Conservation (phyloP, 2,113 vertebrate species). For the Sinocyclocheilus grahami region DNA sequence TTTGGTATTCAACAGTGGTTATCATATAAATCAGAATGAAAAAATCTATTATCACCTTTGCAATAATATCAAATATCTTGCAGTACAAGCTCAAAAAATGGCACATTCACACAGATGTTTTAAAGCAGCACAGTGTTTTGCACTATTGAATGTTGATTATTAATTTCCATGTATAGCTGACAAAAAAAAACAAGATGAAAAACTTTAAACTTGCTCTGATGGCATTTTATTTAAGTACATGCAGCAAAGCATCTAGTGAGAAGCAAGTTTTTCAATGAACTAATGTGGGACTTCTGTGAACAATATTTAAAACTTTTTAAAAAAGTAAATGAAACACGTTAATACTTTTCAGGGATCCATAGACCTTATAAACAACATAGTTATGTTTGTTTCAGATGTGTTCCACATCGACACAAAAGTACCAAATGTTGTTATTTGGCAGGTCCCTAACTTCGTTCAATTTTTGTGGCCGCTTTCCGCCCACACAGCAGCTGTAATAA, state of each 20-base stretch:
- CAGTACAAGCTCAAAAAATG: neutral
- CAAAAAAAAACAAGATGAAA: too few species aligned
- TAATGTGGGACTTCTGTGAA: neutral
- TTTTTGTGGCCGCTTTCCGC: neutral
- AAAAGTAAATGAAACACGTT: neutral
- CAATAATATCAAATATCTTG: neutral
- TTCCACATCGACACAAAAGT: neutral
- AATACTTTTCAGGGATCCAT: neutral
- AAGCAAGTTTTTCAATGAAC: too few species aligned
- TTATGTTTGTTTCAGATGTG: conserved; percentile 23
- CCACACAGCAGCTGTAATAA: conserved; percentile 1
- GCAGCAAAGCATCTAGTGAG: too few species aligned
- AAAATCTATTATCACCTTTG: neutral
- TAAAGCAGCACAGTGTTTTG: neutral
- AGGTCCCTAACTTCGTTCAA: neutral
- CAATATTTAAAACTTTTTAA: neutral
- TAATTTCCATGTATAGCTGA: neutral
- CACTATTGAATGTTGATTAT: neutral
- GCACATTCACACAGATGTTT: neutral
- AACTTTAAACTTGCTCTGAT: too few species aligned
- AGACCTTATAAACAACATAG: neutral
- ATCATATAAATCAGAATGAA: neutral
- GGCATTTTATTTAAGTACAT: too few species aligned
- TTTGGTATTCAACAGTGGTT: neutral
- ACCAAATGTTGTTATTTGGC: neutral